Evolutionary conservation across 2,888 invertebrate species (phyloP).

Genomic region (Callyntrura guangdongensis): DNA sequence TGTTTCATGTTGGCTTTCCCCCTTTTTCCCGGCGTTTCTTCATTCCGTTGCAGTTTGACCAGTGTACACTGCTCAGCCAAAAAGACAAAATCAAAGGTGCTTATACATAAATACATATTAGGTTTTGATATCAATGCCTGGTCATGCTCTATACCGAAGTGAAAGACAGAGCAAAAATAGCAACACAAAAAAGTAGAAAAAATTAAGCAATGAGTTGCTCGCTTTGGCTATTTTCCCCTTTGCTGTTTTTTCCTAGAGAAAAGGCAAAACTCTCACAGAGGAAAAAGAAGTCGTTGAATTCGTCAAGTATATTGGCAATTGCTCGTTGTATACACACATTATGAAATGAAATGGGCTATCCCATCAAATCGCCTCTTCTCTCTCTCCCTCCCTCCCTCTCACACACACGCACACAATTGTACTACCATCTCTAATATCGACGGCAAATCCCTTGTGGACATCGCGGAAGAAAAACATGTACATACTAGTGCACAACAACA

Average conservation of each 20-base stretch:
- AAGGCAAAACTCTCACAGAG: background rate
- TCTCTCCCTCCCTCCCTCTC: background rate
- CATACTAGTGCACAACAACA: background rate
- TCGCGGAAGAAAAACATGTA: background rate
- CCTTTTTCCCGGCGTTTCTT: background rate
- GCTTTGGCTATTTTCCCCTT: background rate
- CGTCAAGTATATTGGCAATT: conserved; percentile 61
- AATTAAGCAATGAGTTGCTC: conserved; percentile 19
- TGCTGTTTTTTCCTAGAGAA: background rate
- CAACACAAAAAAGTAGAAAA: conserved; percentile 8
- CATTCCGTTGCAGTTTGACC: background rate
- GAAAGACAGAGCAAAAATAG: background rate
- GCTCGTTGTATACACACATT: conserved; percentile 60
- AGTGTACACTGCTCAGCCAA: background rate
- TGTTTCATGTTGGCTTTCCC: conserved; percentile 8
- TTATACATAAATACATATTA: background rate
- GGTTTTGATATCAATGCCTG: background rate
- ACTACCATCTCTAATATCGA: background rate
- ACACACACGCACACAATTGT: background rate
- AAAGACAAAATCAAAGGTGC: conserved; percentile 41
- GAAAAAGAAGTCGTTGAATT: conserved; percentile 28
- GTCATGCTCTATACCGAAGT: background rate
- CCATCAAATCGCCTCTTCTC: conserved; percentile 54
- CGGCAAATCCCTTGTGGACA: conserved; percentile 55
- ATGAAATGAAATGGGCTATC: conserved; percentile 66